Base-by-base conservation (phyloP, 2,797 vertebrate genomes). In the Nothura maculosa region DNA sequence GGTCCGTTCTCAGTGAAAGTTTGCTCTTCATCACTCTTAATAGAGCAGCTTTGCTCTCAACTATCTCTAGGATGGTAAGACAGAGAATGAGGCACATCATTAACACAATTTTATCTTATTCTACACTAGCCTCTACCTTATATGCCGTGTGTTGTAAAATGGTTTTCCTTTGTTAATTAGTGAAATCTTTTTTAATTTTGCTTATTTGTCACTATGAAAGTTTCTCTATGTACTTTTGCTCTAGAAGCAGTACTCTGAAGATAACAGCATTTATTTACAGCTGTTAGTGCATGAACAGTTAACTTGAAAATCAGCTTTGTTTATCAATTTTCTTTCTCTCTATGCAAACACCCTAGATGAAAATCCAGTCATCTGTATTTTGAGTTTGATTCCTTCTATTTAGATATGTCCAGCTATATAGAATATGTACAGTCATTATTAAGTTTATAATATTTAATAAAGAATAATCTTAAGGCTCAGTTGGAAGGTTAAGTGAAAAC, bases 151-250 rank as follows among this genome's bases (percentile, higher is more conserved):
- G 55, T 63, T 85, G 61, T 90, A 62, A 80, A 95, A 80, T 61
- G 75, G 55, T 57, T 75, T 28, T 91, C 62, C 27, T 85, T 92
- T 73, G 69, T 89, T 75, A 83, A 81, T 68, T 77, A 63, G 36
- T 75, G 79, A 72, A 36, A 73, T 81, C 36, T 81, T 89, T 42
- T 45, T n/a, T 70, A 34, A 30, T 89, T 89, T 83, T 75, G 1
- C 25, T 73, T 66, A 30, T 38, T 90, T n/a, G 73, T 90, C 70
- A 38, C 58, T 24, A 25, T 7, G 15, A 25, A 36, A 38, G 13
- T 36, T 61, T 9, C 25, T 22, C 20, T 61, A 36, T 61, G 34
- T 61, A 15, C 77, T 67, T 38, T 73, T 74, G 25, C 32, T 76
- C 22, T 76, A 60, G 57, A 70, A 91, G 47, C 50, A 55, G 36